Evolutionary conservation across 2,113 vertebrate species (phyloP).

Genomic region (Psammodynastes pulverulentus): DNA sequence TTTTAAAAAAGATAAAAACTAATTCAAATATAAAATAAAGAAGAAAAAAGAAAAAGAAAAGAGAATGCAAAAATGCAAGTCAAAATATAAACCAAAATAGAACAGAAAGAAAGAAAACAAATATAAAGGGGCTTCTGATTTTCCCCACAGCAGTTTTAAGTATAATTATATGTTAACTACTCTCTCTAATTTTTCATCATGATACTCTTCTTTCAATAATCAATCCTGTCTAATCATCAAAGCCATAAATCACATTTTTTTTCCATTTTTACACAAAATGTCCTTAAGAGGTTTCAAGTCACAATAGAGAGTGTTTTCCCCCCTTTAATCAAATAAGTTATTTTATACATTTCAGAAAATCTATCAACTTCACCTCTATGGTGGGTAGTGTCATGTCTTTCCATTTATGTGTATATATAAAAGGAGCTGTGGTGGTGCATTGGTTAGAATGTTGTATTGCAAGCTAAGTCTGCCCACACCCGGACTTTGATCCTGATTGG

Average conservation of each 20-base stretch:
- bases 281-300: too few relatives aligned
- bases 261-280: too few relatives aligned
- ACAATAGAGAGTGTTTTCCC: too few relatives aligned
- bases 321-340: too few relatives aligned
- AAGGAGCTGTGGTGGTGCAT: not conserved
- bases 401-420: too few relatives aligned
- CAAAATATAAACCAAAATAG: not conserved
- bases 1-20: not conserved
- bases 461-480: not conserved
- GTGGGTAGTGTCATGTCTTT: too few relatives aligned
- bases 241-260: too few relatives aligned
- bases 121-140: not conserved
- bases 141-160: not conserved
- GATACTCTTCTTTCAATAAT: not conserved
- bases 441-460: not conserved
- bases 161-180: not conserved
- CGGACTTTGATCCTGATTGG: not conserved
- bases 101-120: not conserved
- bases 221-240: not conserved
- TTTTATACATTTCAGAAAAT: too few relatives aligned
- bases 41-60: not conserved
- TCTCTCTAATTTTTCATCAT: not conserved
- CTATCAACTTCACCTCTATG: too few relatives aligned
- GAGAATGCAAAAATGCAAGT: not conserved
- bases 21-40: not conserved